These are phyloP conservation scores for Podarcis muralis DNA, from an alignment of 2,113 vertebrate genomes.

Conservation along the genomic window DNA sequence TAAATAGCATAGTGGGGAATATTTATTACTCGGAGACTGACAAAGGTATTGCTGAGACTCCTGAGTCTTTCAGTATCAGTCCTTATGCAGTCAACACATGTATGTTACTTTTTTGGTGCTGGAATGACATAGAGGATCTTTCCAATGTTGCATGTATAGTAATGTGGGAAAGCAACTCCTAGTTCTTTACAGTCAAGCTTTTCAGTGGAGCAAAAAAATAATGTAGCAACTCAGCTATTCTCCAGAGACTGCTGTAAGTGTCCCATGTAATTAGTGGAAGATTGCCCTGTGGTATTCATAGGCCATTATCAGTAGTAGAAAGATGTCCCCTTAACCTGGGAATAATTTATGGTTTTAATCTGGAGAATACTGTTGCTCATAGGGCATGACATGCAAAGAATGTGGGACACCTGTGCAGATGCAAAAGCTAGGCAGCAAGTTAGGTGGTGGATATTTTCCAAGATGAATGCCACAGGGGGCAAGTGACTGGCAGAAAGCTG, in stretches of 20 bases:
- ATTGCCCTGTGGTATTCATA: not conserved
- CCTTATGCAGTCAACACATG: not conserved
- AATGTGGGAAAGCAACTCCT: slow-evolving; percentile 45
- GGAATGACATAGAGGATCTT: not conserved
- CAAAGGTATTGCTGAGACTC: not conserved
- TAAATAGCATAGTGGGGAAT: not conserved
- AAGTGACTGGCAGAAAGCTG: not conserved
- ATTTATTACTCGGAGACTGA: not conserved
- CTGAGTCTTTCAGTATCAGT: not conserved
- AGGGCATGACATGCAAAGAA: not conserved
- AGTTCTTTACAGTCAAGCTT: slow-evolving; percentile 9
- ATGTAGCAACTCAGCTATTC: not conserved
- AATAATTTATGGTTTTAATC: not conserved
- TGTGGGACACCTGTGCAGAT: not conserved
- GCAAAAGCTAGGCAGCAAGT: not conserved
- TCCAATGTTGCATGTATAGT: not conserved
- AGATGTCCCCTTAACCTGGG: not conserved
- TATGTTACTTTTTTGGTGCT: not conserved
- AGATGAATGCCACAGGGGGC: not conserved
- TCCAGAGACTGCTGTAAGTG: slow-evolving; percentile 2
- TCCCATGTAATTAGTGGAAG: not conserved
- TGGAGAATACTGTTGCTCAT: not conserved
- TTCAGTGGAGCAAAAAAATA: not conserved
- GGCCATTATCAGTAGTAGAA: not conserved
- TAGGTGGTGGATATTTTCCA: not conserved